These are phyloP conservation scores for Macropis europaea DNA, from an alignment of 2,888 invertebrate species.

Conservation along the genomic window DNA sequence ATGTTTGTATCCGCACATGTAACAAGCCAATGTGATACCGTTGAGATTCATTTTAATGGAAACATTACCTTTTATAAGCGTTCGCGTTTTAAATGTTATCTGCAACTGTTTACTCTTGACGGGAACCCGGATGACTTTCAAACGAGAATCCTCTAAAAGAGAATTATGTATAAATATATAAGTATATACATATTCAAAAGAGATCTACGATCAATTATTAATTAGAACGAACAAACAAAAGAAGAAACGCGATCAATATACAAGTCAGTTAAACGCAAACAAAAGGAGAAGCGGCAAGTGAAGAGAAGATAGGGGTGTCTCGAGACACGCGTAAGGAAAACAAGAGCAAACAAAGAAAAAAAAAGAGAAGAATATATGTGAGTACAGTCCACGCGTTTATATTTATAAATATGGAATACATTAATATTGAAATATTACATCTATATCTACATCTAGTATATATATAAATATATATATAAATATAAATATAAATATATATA, in stretches of 20 bases:
- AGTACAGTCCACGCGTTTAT: constrained; percentile 77
- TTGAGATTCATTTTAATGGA: not conserved
- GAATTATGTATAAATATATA: constrained; percentile 57
- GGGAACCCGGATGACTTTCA: constrained; percentile 40
- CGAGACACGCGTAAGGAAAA: constrained; percentile 43
- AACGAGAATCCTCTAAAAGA: constrained; percentile 40
- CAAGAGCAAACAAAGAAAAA: constrained; percentile 57
- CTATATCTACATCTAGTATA: constrained; percentile 69
- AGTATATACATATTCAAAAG: constrained; percentile 64
- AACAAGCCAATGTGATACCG: constrained; percentile 12
- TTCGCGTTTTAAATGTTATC: not conserved
- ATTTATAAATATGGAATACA: constrained; percentile 73
- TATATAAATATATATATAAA: constrained; percentile 58
- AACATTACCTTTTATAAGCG: not conserved
- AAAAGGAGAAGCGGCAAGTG: not conserved
- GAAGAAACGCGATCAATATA: constrained; percentile 39
- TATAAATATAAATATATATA: constrained; percentile 54
- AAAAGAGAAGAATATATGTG: no score
- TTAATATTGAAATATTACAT: constrained; percentile 74
- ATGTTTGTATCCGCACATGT: not conserved
- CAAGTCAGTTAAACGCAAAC: constrained; percentile 19
- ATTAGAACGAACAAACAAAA: constrained; percentile 50
- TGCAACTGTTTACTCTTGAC: not conserved
- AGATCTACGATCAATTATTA: constrained; percentile 75
- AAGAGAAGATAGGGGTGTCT: constrained; percentile 11